Evolutionary conservation across 2,113 vertebrate genomes (phyloP), one percentile per base, ranked within the genome.

Genomic region (Alectura lathami): DNA sequence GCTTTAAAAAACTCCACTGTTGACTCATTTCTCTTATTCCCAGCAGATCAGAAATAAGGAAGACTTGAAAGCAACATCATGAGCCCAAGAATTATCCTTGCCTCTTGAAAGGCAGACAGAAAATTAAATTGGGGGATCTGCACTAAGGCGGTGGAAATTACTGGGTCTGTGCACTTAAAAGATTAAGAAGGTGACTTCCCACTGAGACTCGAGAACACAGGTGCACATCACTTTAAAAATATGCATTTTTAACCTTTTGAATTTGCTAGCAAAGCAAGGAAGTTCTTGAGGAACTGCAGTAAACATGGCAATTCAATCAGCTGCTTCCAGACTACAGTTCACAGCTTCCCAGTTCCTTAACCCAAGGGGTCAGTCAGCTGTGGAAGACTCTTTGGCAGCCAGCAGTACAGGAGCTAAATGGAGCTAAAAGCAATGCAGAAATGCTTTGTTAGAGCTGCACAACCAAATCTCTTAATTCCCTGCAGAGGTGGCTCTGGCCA

Each of bases 21-120:
- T 97, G 87, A 94, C 89, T 97, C 91, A 97, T 94, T 96, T 96
- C 95, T 92, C 94, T 97, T 81, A 87, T 89, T 95, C 79, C 88
- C 74, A 86, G 78, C 92, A 94, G 93, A 93, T 84, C 81, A 89
- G 91, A 94, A 86, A 88, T 75, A 72, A 91, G 76, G 81, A 87
- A 91, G 72, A 89, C 73, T 82, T 92, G 72, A 95, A 97, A 96
- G 95, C 84, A 88, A 79, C 68, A 88, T 89, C 64, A 83, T 27
- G 82, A 95, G 86, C 73, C 81, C 83, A 73, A 91, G 75, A 89
- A 94, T 94, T 85, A 79, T 91, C 78, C 84, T 77, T 1, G 0
- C 26, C 83, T 80, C 88, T 94, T 94, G 78, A 91, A 96, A 94
- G 72, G 80, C 57, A 74, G 60, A 82, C 54, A 30, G 74, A 92